Evolutionary conservation across 2,797 vertebrate species (phyloP).

Genomic region (Falco cherrug): DNA sequence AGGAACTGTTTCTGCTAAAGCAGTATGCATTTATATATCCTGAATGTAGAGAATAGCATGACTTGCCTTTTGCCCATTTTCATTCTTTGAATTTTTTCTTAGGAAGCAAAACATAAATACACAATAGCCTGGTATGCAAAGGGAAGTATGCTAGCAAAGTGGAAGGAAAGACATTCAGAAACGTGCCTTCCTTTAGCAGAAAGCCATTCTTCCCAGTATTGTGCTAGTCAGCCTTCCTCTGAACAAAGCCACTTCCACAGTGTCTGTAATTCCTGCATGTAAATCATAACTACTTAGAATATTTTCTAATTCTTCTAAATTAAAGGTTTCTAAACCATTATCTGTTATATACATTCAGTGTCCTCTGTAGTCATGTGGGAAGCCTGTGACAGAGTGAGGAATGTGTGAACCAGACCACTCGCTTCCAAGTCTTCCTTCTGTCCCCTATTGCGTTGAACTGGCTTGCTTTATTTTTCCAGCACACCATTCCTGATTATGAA

Average conservation of each 20-base stretch:
- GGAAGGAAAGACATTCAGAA: constrained; percentile 50
- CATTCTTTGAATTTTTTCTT: constrained; percentile 26
- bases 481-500: not conserved
- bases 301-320: not conserved
- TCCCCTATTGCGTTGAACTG: not conserved
- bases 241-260: constrained; percentile 19
- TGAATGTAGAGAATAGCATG: not conserved
- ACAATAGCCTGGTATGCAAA: constrained; percentile 19
- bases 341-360: not conserved
- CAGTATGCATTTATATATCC: not conserved
- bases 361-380: not conserved
- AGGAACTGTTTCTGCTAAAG: not conserved
- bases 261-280: not conserved
- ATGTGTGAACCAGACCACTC: not conserved
- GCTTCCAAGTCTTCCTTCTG: not conserved
- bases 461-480: not conserved
- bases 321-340: not conserved
- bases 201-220: constrained; percentile 51
- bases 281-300: not conserved
- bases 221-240: constrained; percentile 9
- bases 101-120: not conserved
- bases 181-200: not conserved
- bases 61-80: not conserved
- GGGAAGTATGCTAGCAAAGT: constrained; percentile 19
- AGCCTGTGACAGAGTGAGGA: not conserved